phyloP scores from a whole-genome alignment of 2,113 vertebrate genomes.

The Plestiodon gilberti region DNA sequence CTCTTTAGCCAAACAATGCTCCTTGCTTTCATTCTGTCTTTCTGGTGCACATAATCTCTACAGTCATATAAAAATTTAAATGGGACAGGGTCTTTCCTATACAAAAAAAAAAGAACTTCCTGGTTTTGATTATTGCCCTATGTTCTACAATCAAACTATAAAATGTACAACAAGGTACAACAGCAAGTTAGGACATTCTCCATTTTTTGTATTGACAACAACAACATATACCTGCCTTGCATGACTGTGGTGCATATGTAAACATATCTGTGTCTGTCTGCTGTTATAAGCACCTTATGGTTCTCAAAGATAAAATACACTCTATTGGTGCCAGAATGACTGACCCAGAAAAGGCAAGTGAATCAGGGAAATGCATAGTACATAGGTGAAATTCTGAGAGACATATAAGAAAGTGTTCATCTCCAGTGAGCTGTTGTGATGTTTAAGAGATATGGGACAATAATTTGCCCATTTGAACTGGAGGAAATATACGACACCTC shows the following conservation, averaged over 20 bases:
- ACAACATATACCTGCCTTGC: background rate
- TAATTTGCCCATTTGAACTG: background rate
- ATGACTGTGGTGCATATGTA: background rate
- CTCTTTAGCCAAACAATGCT: background rate
- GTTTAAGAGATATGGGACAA: background rate
- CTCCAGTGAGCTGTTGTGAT: background rate
- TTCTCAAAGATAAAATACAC: background rate
- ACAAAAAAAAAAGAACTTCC: constrained; percentile 15
- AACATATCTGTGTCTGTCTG: background rate
- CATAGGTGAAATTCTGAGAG: background rate
- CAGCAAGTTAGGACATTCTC: background rate
- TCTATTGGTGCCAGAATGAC: background rate
- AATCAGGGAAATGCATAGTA: background rate
- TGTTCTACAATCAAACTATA: constrained; percentile 29
- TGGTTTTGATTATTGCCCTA: constrained; percentile 8
- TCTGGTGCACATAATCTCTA: constrained; percentile 11
- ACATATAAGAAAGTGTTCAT: background rate
- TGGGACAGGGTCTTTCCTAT: background rate
- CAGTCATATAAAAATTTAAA: background rate
- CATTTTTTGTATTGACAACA: background rate
- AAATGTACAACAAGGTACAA: background rate
- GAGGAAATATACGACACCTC: background rate
- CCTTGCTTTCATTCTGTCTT: background rate
- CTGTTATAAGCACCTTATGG: background rate
- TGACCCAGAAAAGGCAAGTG: background rate